These are phyloP conservation scores for Mylabris phalerata DNA, from an alignment of 1,140 invertebrate species.

Conservation along the genomic window DNA sequence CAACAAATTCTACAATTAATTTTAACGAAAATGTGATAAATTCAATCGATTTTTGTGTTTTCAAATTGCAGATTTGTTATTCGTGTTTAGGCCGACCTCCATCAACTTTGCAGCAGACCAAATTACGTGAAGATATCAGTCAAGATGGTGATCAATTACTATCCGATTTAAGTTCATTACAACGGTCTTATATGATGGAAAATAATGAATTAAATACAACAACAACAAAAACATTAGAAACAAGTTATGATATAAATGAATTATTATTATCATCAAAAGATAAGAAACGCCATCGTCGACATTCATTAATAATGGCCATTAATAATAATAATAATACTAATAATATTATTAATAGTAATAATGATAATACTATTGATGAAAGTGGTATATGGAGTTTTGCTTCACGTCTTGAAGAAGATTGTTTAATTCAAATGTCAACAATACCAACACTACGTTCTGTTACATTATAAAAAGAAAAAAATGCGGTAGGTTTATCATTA, in stretches of 20 bases:
- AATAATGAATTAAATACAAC: not conserved
- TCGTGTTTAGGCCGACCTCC: constrained; percentile 12
- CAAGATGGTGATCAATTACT: constrained; percentile 36
- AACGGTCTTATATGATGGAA: constrained; percentile 28
- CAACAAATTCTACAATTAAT: no score
- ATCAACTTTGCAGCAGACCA: not conserved
- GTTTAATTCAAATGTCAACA: constrained; percentile 30
- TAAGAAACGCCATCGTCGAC: constrained; percentile 23
- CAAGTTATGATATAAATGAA: constrained; percentile 16
- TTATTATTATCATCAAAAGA: constrained; percentile 14
- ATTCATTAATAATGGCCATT: constrained; percentile 15
- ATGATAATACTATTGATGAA: not conserved
- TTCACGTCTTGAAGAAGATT: constrained; percentile 32
- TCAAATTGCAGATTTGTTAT: constrained; percentile 12
- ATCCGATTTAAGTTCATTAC: constrained; percentile 31
- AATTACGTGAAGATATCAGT: constrained; percentile 33
- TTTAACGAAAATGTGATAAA: no score
- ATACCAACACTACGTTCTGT: constrained; percentile 35
- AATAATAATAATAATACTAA: not conserved
- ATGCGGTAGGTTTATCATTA: not conserved
- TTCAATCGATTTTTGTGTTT: not conserved
- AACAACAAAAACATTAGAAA: not conserved
- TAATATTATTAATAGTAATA: not conserved
- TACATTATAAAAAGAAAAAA: constrained; percentile 24
- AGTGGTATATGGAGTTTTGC: constrained; percentile 31